Percentiles rank a stretch among this genome's conserved stretches.
Conservation (phyloP, 23 tunicate species). For the Halocynthia aurantium region DNA sequence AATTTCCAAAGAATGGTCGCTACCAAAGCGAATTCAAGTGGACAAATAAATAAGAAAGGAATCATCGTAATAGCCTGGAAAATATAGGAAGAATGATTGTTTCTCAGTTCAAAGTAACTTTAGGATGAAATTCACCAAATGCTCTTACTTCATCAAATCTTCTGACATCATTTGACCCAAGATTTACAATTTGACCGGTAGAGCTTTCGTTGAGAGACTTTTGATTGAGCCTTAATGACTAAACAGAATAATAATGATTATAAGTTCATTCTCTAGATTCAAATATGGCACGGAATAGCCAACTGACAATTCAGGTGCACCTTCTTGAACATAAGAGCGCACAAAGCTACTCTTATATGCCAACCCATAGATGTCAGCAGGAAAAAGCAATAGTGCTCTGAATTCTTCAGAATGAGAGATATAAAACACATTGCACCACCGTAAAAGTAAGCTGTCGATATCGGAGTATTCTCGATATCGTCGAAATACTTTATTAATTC, state of each 20-base stretch:
- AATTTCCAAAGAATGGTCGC: too few species aligned
- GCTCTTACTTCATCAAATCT: slow-evolving; percentile 39
- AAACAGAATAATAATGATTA: neutral
- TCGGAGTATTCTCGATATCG: too few species aligned
- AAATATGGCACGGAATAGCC: too few species aligned
- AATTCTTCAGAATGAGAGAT: neutral
- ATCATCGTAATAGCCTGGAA: too few species aligned
- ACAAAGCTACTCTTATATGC: slow-evolving; percentile 48
- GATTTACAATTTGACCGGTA: slow-evolving; percentile 67
- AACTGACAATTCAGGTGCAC: slow-evolving; percentile 6
- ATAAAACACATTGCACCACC: slow-evolving; percentile 20
- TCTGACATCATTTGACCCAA: slow-evolving; percentile 72
- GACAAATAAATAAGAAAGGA: too few species aligned
- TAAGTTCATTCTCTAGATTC: neutral
- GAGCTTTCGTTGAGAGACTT: slow-evolving; percentile 34
- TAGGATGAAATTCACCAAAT: too few species aligned
- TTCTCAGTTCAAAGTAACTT: too few species aligned
- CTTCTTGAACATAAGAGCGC: slow-evolving; percentile 74
- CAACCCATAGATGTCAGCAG: slow-evolving; percentile 29
- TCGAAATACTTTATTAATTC: too few species aligned
- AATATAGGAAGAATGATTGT: too few species aligned
- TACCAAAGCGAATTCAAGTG: too few species aligned
- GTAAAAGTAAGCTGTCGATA: slow-evolving; percentile 23
- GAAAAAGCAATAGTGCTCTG: slow-evolving; percentile 4
- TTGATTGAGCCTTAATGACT: slow-evolving; percentile 53